Base-by-base conservation (phyloP, 2,113 vertebrate genomes). In the Hiodon tergisus region DNA sequence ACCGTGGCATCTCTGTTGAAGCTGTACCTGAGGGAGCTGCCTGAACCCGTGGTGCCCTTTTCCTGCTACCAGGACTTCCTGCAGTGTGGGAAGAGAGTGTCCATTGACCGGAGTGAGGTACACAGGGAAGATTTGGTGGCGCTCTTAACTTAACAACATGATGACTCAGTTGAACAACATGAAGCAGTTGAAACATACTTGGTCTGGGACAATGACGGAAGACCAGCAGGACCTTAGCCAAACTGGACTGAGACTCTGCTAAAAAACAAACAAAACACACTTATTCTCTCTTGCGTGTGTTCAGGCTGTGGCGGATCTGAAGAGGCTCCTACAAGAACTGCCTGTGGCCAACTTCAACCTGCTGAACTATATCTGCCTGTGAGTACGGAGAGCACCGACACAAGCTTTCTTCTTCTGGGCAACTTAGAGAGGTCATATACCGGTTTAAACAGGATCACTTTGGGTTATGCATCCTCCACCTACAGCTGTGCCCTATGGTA, bases 1-100 rank as follows among this genome's bases (percentile, higher is more conserved):
- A 91, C 91, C 1, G 91, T 93, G 80, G 91, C 91, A 2, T 92
- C 91, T 7, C 81, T 93, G 79, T 81, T 93, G 74, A 93, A 91
- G 79, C 87, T 92, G 8, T 93, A 93, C 82, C 90, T 93, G 78
- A 80, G 91, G 75, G 89, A 90, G 80, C 83, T 93, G 72, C 91
- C 91, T 0, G 91, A 93, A 80, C 91, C 91, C 13, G 77, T 92
- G 78, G 86, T 93, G 71, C 91, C 91, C 14, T 89, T 89, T 81
- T 81, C 82, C 11, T 76, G 79, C 47, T 92, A 92, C 81, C 85
- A 89, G 71, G 83, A 89, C 78, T 92, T 93, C 81, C 86, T 93
- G 53, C 59, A 86, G 46, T 91, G 91, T 48, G 87, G 81, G 31
- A 84, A 87, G 77, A 85, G 77, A 71, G 79, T 90, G 69, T 61